Evolutionary conservation across 64 coral and sea anemone genomes (phyloP), one percentile per base, ranked within the genome.

Genomic region (Stylophora pistillata): DNA sequence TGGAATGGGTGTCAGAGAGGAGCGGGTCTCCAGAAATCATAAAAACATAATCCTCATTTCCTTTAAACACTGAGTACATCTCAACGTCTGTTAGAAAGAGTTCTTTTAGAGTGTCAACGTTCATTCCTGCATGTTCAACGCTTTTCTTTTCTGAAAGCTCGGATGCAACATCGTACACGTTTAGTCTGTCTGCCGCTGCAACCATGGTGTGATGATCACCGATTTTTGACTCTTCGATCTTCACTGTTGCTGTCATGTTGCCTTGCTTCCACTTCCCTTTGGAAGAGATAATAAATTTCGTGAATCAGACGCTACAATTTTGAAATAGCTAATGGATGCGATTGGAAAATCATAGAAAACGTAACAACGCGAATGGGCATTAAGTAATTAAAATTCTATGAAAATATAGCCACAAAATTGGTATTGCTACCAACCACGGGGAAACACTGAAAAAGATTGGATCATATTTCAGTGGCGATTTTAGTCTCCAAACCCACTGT

Each of bases 41-140:
- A 20, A 95, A 99, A 0, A 99, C 97, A 54, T 95, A 95, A 47
- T 99, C 94, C 6, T 87, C 88, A 20, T 84, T 86, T 13, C 93
- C 93, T 88, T 99, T 95, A 33, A 99, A 99, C 5, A 99, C 97
- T 20, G 94, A 90, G 63, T 99, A 99, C 90, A 99, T 92, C 53
- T 99, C 97, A 20, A 93, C 93, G 53, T 99, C 85, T 58, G 88
- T 71, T 13, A 99, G 71, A 65, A 78, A 91, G 3, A 94, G 86
- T 53, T 89, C 70, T 73, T 94, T 94, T 1, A 98, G 72, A 27
- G 88, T 73, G 15, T 85, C 74, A 12, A 94, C 58, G 56, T 89
- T 98, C 41, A 98, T 94, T 17, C 89, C 96, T 15, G 96, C 89
- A 47, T 94, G 78, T 76, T 92, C 75, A 30, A 98, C 89, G 33